Percentiles rank a stretch among this genome's conserved stretches.
Evolutionary conservation across 2,888 invertebrate genomes (phyloP).

Genomic region (Tetranychus truncatus): DNA sequence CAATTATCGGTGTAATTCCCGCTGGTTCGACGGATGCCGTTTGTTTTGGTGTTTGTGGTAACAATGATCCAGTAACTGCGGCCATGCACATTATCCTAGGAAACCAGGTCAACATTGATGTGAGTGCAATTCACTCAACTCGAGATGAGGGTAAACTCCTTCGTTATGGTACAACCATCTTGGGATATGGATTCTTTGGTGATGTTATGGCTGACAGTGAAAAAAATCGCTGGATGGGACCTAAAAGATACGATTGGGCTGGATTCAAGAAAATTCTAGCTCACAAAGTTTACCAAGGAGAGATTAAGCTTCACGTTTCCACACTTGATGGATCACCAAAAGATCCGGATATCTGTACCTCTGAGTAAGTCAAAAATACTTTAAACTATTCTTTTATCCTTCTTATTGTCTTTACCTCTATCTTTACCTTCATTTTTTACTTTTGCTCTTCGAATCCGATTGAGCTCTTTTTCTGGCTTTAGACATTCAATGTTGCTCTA

Average conservation of each 20-base stretch:
- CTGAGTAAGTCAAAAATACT: slow-evolving; percentile 9
- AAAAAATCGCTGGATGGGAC: slow-evolving; percentile 65
- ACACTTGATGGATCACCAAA: slow-evolving; percentile 23
- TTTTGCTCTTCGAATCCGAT: too few species aligned
- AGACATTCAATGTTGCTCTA: too few species aligned
- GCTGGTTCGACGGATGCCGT: slow-evolving; percentile 55
- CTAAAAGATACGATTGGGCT: slow-evolving; percentile 53
- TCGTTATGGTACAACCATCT: slow-evolving; percentile 52
- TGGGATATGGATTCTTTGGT: slow-evolving; percentile 68
- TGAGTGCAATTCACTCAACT: slow-evolving; percentile 48
- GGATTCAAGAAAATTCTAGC: slow-evolving; percentile 33
- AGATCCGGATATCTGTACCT: slow-evolving; percentile 15
- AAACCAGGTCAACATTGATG: slow-evolving; percentile 47
- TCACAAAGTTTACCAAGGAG: slow-evolving; percentile 33
- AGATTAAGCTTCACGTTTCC: slow-evolving; percentile 27
- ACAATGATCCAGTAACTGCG: slow-evolving; percentile 56
- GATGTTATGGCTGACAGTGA: slow-evolving; percentile 62
- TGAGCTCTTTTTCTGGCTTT: too few species aligned
- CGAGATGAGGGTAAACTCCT: slow-evolving; percentile 39
- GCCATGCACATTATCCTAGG: slow-evolving; percentile 62
- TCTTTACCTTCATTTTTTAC: too few species aligned
- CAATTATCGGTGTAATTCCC: slow-evolving; percentile 49
- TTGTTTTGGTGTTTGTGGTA: slow-evolving; percentile 57
- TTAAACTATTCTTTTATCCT: neutral
- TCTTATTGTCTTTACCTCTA: too few species aligned